These are phyloP conservation scores for Epicampocera succincta DNA, from an alignment of 2,888 invertebrate species.

Conservation along the genomic window DNA sequence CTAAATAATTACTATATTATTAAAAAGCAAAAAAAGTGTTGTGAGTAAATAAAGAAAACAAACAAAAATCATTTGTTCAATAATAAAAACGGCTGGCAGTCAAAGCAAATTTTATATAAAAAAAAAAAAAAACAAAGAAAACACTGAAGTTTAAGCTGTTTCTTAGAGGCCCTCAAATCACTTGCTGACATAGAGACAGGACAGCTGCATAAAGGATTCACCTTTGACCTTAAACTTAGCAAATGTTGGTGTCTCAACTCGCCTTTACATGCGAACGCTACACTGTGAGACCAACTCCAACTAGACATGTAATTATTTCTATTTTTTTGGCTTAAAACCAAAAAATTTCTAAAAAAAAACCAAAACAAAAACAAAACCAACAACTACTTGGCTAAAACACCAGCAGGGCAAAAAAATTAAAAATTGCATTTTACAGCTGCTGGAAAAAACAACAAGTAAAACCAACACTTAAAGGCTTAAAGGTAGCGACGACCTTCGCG, in stretches of 20 bases:
- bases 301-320: slow-evolving; percentile 47
- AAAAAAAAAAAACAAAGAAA: neutral
- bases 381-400: slow-evolving; percentile 13
- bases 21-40: slow-evolving; percentile 59
- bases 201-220: slow-evolving; percentile 23
- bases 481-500: slow-evolving; percentile 58
- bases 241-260: slow-evolving; percentile 22
- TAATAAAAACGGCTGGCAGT: slow-evolving; percentile 29
- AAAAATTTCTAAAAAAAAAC: slow-evolving; percentile 14
- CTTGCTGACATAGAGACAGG: slow-evolving; percentile 3
- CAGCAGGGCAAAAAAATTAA: slow-evolving; percentile 9
- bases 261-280: neutral
- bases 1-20: slow-evolving; percentile 21
- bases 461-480: slow-evolving; percentile 22
- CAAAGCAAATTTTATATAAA: neutral
- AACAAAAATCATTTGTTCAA: neutral
- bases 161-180: neutral
- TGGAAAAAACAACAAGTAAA: slow-evolving; percentile 17
- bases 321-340: slow-evolving; percentile 58
- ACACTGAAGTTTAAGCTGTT: neutral
- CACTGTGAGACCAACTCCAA: slow-evolving; percentile 21
- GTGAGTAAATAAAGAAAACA: slow-evolving; percentile 48
- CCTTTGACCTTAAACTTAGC: slow-evolving; percentile 59
- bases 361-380: too few species aligned
- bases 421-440: slow-evolving; percentile 25